Conservation (phyloP, 2,888 invertebrate genomes). For the Ashinkailepas kermadecensis region DNA sequence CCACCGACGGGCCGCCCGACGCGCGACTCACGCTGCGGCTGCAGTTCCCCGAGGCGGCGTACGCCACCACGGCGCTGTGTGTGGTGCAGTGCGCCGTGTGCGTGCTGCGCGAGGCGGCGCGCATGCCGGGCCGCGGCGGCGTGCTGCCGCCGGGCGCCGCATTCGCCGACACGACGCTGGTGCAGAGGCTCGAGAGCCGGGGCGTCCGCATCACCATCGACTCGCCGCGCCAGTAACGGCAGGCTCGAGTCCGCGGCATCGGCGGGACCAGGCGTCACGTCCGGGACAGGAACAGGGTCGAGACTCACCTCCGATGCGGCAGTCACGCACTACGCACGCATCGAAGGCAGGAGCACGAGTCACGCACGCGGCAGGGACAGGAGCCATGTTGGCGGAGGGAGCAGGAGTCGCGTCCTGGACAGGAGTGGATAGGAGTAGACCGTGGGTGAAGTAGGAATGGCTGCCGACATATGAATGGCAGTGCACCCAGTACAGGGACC, state of each 20-base stretch:
- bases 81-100: slow-evolving; percentile 65
- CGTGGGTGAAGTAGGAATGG: no score
- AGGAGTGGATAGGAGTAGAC: no score
- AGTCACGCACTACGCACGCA: neutral
- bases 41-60: slow-evolving; percentile 58
- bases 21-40: slow-evolving; percentile 53
- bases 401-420: no score
- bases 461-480: no score
- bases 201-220: slow-evolving; percentile 61
- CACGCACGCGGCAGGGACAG: no score
- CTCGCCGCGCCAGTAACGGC: neutral
- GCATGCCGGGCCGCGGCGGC: slow-evolving; percentile 76
- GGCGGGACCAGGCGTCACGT: neutral
- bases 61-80: slow-evolving; percentile 69
- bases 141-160: slow-evolving; percentile 79
- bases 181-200: slow-evolving; percentile 63
- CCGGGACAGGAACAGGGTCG: neutral
- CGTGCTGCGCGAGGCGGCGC: slow-evolving; percentile 63
- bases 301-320: no score
- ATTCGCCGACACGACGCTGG: slow-evolving; percentile 69
- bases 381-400: neutral
- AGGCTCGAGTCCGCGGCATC: neutral
- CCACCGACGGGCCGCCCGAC: slow-evolving; percentile 51
- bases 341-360: neutral
- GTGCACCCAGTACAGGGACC: no score